phyloP scores from a whole-genome alignment of 2,888 invertebrate genomes.

The Merodon equestris region DNA sequence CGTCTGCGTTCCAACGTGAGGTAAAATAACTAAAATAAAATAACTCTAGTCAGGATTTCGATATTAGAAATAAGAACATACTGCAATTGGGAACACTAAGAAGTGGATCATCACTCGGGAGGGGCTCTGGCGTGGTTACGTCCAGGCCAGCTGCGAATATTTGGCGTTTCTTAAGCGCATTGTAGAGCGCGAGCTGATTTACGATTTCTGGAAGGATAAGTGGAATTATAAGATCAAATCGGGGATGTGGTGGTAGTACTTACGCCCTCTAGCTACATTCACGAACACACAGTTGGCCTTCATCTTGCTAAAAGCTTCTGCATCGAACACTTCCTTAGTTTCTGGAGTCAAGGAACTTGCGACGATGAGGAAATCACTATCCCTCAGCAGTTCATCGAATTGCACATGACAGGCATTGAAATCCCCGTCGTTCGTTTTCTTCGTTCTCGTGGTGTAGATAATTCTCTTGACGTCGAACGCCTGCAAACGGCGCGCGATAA shows the following conservation, averaged over 20 bases:
- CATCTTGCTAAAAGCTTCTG: slow-evolving; percentile 89
- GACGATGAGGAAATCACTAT: slow-evolving; percentile 93
- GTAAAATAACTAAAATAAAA: slow-evolving; percentile 83
- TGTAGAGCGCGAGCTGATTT: slow-evolving; percentile 88
- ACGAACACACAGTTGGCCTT: slow-evolving; percentile 91
- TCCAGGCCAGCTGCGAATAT: slow-evolving; percentile 95
- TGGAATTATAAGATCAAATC: background rate
- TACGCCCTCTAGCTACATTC: slow-evolving; percentile 90
- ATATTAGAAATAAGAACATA: too few relatives aligned
- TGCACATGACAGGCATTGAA: slow-evolving; percentile 84
- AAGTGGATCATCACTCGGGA: slow-evolving; percentile 89
- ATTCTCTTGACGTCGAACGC: slow-evolving; percentile 87
- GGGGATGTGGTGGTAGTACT: slow-evolving; percentile 25
- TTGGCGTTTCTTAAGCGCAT: slow-evolving; percentile 85
- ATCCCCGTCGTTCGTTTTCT: slow-evolving; percentile 82
- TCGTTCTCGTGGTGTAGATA: slow-evolving; percentile 86
- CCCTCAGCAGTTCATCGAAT: slow-evolving; percentile 84
- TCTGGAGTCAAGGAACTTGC: slow-evolving; percentile 88
- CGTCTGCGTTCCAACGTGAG: slow-evolving; percentile 94
- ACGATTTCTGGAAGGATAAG: slow-evolving; percentile 81
- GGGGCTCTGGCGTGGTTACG: slow-evolving; percentile 94
- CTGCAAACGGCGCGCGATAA: slow-evolving; percentile 87
- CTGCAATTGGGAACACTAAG: slow-evolving; percentile 89
- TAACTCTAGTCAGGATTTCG: too few relatives aligned
- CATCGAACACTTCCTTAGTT: slow-evolving; percentile 89